Conservation (phyloP, 1,140 invertebrate species). For the Dendrolimus punctatus region DNA sequence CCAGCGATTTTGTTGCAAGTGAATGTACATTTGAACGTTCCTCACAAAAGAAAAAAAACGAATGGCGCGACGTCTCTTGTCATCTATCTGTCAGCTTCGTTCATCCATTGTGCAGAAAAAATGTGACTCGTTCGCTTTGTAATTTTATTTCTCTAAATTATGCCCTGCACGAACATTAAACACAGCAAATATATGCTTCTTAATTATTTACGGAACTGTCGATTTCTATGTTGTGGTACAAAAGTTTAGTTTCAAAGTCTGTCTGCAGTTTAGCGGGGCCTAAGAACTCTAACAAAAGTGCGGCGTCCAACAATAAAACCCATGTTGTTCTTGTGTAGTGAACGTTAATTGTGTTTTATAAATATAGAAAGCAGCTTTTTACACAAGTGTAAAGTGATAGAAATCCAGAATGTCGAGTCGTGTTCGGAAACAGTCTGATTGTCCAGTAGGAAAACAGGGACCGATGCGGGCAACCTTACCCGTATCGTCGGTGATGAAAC, state of each 20-base stretch:
- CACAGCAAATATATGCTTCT: conserved; percentile 38
- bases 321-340: conserved; percentile 44
- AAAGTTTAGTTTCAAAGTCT: conserved; percentile 23
- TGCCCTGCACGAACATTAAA: conserved; percentile 47
- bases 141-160: conserved; percentile 56
- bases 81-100: conserved; percentile 62
- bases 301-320: conserved; percentile 48
- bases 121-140: conserved; percentile 64
- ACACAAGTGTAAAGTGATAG: conserved; percentile 19
- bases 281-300: conserved; percentile 60
- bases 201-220: conserved; percentile 32
- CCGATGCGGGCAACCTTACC: conserved; percentile 83
- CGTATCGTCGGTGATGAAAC: conserved; percentile 79
- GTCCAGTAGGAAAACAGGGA: conserved; percentile 77
- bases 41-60: conserved; percentile 25
- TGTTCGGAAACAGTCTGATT: conserved; percentile 79
- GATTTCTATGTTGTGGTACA: conserved; percentile 31
- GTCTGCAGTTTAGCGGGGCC: conserved; percentile 30
- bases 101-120: conserved; percentile 71
- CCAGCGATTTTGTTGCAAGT: neutral
- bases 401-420: conserved; percentile 74
- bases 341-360: conserved; percentile 28
- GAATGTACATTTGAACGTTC: neutral
- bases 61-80: conserved; percentile 66
- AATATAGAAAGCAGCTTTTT: conserved; percentile 22